phyloP scores from a whole-genome alignment of 2,797 vertebrate genomes.

The Amblyraja radiata region DNA sequence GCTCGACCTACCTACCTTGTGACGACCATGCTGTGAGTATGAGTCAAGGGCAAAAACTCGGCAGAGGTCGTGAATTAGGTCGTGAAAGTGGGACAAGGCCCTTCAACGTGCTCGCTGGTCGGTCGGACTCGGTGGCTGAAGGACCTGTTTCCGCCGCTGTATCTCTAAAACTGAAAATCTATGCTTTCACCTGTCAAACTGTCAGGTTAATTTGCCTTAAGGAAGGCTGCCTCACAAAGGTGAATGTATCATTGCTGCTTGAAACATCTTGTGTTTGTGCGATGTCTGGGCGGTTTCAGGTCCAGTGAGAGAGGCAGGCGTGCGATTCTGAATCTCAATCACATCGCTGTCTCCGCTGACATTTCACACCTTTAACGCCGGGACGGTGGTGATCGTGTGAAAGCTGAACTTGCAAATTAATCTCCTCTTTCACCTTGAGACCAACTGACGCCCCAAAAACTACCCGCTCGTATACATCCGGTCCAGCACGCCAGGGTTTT shows the following conservation, averaged over 20 bases:
- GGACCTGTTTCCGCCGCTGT: too few relatives aligned
- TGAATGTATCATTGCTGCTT: not conserved
- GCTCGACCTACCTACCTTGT: too few relatives aligned
- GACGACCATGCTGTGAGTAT: too few relatives aligned
- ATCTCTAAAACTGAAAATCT: not conserved
- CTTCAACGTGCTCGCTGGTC: too few relatives aligned
- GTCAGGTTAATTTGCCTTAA: conserved; percentile 5
- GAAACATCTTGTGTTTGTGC: not conserved
- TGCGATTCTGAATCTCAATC: not conserved
- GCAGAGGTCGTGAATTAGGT: too few relatives aligned
- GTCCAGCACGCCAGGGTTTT: not conserved
- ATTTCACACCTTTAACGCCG: not conserved
- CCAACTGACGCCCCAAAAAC: not conserved
- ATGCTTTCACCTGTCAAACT: not conserved
- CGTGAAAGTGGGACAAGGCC: too few relatives aligned
- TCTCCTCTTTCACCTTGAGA: not conserved
- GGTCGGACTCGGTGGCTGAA: too few relatives aligned
- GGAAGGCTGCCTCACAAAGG: not conserved
- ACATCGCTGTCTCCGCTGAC: not conserved
- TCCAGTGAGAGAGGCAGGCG: conserved; percentile 15
- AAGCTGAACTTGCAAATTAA: conserved; percentile 24
- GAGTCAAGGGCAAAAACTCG: too few relatives aligned
- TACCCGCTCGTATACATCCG: not conserved
- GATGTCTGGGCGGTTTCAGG: not conserved
- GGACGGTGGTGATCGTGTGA: not conserved